Percentiles rank a stretch among this genome's conserved stretches.
Evolutionary conservation across 2,888 invertebrate genomes (phyloP).

Genomic region (Bugula neritina): DNA sequence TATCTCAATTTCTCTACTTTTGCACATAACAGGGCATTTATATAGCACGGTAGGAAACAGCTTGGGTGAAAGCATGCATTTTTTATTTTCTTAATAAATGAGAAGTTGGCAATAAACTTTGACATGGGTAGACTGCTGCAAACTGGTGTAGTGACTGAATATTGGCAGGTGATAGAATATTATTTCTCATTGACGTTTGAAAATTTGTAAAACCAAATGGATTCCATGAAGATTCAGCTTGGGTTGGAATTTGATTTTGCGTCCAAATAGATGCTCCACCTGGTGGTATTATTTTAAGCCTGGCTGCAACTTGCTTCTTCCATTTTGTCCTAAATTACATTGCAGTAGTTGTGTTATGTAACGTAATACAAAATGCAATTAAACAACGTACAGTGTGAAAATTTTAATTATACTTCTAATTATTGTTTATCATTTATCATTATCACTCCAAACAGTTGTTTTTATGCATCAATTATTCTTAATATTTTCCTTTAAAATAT

Average conservation of each 20-base stretch:
- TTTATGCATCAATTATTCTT: too few species aligned
- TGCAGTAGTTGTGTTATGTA: too few species aligned
- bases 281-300: conserved; percentile 79
- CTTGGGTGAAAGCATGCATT: too few species aligned
- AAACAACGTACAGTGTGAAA: too few species aligned
- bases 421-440: too few species aligned
- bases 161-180: conserved; percentile 1
- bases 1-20: too few species aligned
- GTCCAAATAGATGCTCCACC: conserved; percentile 58
- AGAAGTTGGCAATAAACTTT: neutral
- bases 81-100: neutral
- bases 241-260: neutral
- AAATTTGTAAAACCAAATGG: neutral
- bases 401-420: too few species aligned
- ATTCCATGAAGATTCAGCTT: neutral
- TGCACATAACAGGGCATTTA: too few species aligned
- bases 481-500: too few species aligned
- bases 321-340: conserved; percentile 71
- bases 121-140: neutral
- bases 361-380: too few species aligned
- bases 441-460: too few species aligned
- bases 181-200: neutral
- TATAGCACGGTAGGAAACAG: too few species aligned
- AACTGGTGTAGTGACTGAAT: neutral
- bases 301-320: conserved; percentile 90